These are phyloP conservation scores for Urocynchramus pylzowi DNA, from an alignment of 2,113 vertebrate genomes.

Conservation along the genomic window DNA sequence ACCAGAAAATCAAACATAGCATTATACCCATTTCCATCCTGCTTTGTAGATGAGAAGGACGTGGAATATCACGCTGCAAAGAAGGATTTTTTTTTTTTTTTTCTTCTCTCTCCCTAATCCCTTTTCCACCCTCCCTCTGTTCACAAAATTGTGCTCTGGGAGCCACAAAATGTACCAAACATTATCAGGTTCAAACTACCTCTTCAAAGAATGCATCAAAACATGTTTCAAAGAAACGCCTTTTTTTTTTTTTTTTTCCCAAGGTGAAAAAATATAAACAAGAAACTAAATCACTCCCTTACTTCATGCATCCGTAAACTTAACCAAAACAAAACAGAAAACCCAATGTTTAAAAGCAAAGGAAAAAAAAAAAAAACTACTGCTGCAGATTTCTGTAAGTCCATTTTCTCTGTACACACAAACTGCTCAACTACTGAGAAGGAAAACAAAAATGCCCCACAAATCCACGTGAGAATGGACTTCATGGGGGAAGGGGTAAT, in stretches of 20 bases:
- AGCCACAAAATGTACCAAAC: constrained; percentile 77
- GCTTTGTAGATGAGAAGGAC: constrained; percentile 55
- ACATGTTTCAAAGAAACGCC: constrained; percentile 61
- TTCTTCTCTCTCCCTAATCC: constrained; percentile 52
- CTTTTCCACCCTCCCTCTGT: constrained; percentile 59
- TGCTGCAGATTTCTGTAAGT: constrained; percentile 79
- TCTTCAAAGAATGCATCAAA: constrained; percentile 74
- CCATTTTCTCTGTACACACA: constrained; percentile 87
- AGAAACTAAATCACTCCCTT: constrained; percentile 76
- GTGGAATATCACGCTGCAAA: constrained; percentile 15
- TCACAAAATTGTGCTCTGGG: constrained; percentile 70
- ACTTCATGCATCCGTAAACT: constrained; percentile 81
- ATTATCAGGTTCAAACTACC: constrained; percentile 53
- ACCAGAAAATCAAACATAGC: constrained; percentile 72
- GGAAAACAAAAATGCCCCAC: constrained; percentile 68
- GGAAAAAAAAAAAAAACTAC: constrained; percentile 73
- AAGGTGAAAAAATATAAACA: constrained; percentile 72
- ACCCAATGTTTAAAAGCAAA: constrained; percentile 77
- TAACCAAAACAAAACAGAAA: constrained; percentile 74
- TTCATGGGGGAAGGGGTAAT: constrained; percentile 63
- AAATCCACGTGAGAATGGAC: constrained; percentile 75
- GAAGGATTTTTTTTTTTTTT: not conserved
- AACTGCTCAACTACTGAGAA: constrained; percentile 80
- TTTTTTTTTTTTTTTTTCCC: constrained; percentile 40
- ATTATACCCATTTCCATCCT: constrained; percentile 73